phyloP scores from a whole-genome alignment of 2,113 vertebrate species.

The Herpailurus yagouaroundi region DNA sequence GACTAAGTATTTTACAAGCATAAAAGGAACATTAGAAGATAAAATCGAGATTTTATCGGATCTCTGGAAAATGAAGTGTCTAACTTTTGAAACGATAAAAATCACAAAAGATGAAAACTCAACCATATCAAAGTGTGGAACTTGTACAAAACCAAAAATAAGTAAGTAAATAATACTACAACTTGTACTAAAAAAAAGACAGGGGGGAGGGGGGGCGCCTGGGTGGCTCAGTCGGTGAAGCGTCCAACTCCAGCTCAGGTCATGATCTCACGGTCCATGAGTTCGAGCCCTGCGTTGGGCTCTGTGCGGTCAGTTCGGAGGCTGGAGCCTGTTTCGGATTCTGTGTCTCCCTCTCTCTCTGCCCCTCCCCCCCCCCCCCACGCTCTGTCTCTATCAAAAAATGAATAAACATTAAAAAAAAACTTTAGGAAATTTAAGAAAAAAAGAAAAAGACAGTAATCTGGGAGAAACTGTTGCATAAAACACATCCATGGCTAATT shows the following conservation, averaged over 20 bases:
- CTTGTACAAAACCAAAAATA: neutral
- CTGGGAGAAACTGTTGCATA: neutral
- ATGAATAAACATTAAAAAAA: too few relatives aligned
- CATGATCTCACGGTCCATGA: too few relatives aligned
- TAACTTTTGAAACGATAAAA: constrained; percentile 19
- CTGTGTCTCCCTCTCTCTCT: too few relatives aligned
- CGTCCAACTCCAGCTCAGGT: too few relatives aligned
- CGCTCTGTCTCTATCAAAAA: too few relatives aligned
- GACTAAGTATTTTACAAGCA: neutral
- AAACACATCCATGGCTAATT: neutral
- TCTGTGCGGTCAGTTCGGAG: too few relatives aligned
- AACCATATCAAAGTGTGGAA: constrained; percentile 4
- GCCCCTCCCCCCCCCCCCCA: too few relatives aligned
- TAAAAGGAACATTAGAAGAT: neutral
- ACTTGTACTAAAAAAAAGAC: neutral
- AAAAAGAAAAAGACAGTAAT: neutral
- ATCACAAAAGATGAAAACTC: constrained; percentile 31
- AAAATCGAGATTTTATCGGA: neutral
- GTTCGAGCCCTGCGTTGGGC: too few relatives aligned
- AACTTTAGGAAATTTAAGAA: too few relatives aligned
- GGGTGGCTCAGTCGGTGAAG: too few relatives aligned
- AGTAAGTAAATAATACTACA: neutral
- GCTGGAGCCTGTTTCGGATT: too few relatives aligned
- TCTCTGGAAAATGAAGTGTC: neutral
- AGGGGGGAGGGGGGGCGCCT: too few relatives aligned